Evolutionary conservation across 2,797 vertebrate genomes (phyloP).

Genomic region (Mormyrus hasselquistii): DNA sequence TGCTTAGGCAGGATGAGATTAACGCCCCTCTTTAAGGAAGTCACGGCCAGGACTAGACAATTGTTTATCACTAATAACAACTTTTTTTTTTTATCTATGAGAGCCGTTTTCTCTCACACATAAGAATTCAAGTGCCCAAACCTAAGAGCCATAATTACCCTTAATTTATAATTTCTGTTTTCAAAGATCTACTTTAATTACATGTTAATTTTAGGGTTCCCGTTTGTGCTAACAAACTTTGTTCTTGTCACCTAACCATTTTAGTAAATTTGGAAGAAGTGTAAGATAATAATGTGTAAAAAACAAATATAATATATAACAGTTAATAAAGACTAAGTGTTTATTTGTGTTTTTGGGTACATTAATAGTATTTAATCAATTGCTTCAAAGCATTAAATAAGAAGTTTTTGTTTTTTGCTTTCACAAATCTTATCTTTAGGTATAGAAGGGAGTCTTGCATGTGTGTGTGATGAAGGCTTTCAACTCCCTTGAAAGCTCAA

Average conservation of each 20-base stretch:
- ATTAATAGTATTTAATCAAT: not conserved
- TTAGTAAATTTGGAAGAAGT: not conserved
- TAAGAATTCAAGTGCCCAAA: not conserved
- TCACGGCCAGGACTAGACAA: not conserved
- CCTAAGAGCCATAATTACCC: not conserved
- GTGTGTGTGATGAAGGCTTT: not conserved
- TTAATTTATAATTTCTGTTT: not conserved
- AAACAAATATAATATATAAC: not conserved
- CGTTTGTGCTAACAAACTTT: not conserved
- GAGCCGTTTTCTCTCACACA: not conserved
- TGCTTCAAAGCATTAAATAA: not conserved
- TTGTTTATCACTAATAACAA: not conserved
- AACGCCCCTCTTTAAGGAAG: conserved; percentile 30
- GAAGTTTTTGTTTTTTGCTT: not conserved
- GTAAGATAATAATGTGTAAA: not conserved
- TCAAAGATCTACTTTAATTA: not conserved
- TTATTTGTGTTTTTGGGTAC: not conserved
- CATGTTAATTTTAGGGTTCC: not conserved
- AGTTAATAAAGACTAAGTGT: not conserved
- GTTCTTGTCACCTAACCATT: not conserved
- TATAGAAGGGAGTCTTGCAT: not conserved
- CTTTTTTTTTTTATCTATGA: not conserved
- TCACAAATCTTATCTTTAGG: not conserved
- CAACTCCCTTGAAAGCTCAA: not conserved
- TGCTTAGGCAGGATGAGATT: conserved; percentile 31